Conservation (phyloP, 2,797 vertebrate genomes). For the Zenarchopterus dispar region DNA sequence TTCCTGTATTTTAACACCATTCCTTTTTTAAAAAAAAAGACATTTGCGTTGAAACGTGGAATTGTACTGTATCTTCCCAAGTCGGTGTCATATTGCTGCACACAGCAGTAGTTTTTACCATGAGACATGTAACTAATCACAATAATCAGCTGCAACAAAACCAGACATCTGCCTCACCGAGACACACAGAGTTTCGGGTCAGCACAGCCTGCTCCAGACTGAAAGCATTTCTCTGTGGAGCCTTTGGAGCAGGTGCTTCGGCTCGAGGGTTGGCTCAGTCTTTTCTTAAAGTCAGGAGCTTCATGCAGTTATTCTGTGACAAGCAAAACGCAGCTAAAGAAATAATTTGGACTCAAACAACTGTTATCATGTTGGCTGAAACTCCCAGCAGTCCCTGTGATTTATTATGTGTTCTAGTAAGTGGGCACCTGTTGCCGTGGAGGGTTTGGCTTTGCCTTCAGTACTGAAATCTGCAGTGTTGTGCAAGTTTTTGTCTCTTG, state of each 20-base stretch:
- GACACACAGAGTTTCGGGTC: constrained; percentile 22
- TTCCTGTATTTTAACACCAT: constrained; percentile 32
- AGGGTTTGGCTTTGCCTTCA: constrained; percentile 2
- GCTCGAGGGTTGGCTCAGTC: not conserved
- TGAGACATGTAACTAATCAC: not conserved
- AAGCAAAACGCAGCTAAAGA: not conserved
- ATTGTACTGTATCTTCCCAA: not conserved
- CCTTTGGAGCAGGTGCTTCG: constrained; percentile 4
- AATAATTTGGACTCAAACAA: constrained; percentile 54
- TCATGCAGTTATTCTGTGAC: constrained; percentile 1
- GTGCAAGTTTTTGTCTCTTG: constrained; percentile 2
- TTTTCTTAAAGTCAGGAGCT: not conserved
- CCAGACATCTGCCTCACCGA: not conserved
- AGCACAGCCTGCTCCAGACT: constrained; percentile 18
- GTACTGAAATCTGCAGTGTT: constrained; percentile 28
- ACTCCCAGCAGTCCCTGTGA: constrained; percentile 1
- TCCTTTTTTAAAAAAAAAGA: constrained; percentile 10
- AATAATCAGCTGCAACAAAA: constrained; percentile 31
- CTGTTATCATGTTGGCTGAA: constrained; percentile 20
- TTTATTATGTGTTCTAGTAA: not conserved
- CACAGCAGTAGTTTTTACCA: not conserved
- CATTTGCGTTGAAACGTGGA: constrained; percentile 4
- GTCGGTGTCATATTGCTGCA: constrained; percentile 1
- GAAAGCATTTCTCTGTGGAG: constrained; percentile 9
- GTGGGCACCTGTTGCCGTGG: not conserved